Percentiles rank a stretch among this genome's conserved stretches.
These are phyloP conservation scores for Eubasilissa regina DNA, from an alignment of 1,140 invertebrate species.

Conservation along the genomic window DNA sequence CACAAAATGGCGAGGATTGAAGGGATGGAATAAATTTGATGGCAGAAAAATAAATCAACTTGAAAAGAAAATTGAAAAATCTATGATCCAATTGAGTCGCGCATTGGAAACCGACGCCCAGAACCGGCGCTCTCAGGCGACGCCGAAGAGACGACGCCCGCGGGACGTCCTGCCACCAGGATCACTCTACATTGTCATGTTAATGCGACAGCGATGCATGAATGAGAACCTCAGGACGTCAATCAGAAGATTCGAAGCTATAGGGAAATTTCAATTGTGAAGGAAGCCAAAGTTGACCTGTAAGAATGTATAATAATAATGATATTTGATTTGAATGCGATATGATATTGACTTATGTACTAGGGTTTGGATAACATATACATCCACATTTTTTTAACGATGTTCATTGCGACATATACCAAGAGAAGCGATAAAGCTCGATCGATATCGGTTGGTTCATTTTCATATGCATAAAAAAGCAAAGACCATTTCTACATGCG, in stretches of 20 bases:
- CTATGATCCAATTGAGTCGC: constrained; percentile 22
- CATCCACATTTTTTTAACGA: too few species aligned
- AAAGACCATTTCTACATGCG: too few species aligned
- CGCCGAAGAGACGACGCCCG: background rate
- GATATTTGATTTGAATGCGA: too few species aligned
- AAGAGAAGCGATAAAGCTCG: too few species aligned
- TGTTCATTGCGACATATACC: too few species aligned
- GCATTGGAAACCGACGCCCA: background rate
- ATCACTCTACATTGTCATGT: constrained; percentile 30
- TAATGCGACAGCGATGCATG: constrained; percentile 27
- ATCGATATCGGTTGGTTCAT: too few species aligned
- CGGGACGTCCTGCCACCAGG: background rate
- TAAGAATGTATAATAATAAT: background rate
- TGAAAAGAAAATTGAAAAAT: constrained; percentile 17
- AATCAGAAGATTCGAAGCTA: constrained; percentile 9
- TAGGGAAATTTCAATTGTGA: constrained; percentile 1
- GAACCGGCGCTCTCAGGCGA: background rate
- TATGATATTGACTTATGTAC: too few species aligned
- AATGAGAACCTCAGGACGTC: constrained; percentile 1
- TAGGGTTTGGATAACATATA: too few species aligned
- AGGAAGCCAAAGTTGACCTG: background rate
- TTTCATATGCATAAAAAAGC: too few species aligned
- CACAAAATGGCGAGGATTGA: constrained; percentile 12
- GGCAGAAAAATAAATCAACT: constrained; percentile 29
- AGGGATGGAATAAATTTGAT: constrained; percentile 21